Conservation (phyloP, 2,797 vertebrate genomes). For the Arvicola amphibius region DNA sequence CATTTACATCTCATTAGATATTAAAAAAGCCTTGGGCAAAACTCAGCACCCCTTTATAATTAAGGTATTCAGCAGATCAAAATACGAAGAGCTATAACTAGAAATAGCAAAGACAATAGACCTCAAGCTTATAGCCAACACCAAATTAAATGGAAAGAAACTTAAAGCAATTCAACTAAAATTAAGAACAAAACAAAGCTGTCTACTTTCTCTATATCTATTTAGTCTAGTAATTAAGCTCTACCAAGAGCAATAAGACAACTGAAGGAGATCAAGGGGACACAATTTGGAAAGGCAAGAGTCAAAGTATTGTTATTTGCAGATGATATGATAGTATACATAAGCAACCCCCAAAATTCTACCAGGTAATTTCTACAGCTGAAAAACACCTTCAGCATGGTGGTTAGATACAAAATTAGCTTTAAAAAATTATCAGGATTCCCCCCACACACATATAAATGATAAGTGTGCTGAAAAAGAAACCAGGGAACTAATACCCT, state of each 20-base stretch:
- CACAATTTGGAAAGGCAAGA: neutral
- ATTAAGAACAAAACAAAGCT: neutral
- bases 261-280: neutral
- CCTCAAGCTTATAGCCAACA: neutral
- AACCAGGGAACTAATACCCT: neutral
- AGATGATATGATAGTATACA: neutral
- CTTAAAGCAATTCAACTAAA: neutral
- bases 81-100: too few relatives aligned
- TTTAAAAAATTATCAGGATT: neutral
- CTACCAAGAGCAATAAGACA: neutral
- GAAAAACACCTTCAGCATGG: neutral
- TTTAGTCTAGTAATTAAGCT: neutral
- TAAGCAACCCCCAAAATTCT: neutral
- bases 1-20: neutral
- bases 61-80: neutral
- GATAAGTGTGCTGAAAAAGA: neutral
- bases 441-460: too few relatives aligned
- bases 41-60: neutral
- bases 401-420: neutral
- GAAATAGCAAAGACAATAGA: too few relatives aligned
- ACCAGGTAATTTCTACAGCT: neutral
- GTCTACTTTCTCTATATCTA: neutral
- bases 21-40: neutral
- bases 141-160: neutral
- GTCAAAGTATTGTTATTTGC: neutral